Evolutionary conservation across 2,888 invertebrate genomes (phyloP).

Genomic region (Drosophila pseudotakahashii): DNA sequence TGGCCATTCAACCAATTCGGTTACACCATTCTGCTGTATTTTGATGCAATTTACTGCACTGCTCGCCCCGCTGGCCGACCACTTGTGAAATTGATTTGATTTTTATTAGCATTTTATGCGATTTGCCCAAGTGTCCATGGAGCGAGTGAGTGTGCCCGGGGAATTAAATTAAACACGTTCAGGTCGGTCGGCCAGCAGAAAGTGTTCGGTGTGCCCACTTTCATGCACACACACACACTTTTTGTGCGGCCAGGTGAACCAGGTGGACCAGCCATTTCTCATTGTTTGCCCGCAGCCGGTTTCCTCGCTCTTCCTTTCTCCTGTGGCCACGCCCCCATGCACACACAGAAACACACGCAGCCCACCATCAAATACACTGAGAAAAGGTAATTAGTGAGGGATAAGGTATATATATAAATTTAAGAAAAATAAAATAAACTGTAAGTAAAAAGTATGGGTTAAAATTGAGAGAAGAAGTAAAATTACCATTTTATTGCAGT

Average conservation of each 20-base stretch:
- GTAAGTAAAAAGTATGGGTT: too few species aligned
- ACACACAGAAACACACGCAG: slow-evolving; percentile 5
- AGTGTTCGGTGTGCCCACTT: not conserved
- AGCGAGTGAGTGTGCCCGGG: slow-evolving; percentile 16
- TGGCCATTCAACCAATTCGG: slow-evolving; percentile 77
- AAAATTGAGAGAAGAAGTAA: too few species aligned
- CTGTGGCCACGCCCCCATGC: slow-evolving; percentile 8
- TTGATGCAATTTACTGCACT: slow-evolving; percentile 70
- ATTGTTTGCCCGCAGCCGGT: slow-evolving; percentile 37
- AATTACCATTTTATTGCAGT: too few species aligned
- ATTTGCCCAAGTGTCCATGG: slow-evolving; percentile 49
- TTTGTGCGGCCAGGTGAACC: slow-evolving; percentile 22
- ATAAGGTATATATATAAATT: too few species aligned
- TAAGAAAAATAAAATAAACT: too few species aligned
- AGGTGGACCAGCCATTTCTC: slow-evolving; percentile 36
- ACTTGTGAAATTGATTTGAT: slow-evolving; percentile 69
- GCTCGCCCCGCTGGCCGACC: slow-evolving; percentile 47
- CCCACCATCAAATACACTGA: not conserved
- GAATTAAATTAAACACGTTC: slow-evolving; percentile 47
- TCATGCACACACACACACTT: not conserved
- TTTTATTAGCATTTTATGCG: slow-evolving; percentile 73
- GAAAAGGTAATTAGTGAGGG: not conserved
- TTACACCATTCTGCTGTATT: slow-evolving; percentile 56
- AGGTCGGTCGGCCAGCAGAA: slow-evolving; percentile 21
- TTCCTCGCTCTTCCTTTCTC: slow-evolving; percentile 3